Conservation (phyloP, 2,888 invertebrate species). For the Onchidella celtica region DNA sequence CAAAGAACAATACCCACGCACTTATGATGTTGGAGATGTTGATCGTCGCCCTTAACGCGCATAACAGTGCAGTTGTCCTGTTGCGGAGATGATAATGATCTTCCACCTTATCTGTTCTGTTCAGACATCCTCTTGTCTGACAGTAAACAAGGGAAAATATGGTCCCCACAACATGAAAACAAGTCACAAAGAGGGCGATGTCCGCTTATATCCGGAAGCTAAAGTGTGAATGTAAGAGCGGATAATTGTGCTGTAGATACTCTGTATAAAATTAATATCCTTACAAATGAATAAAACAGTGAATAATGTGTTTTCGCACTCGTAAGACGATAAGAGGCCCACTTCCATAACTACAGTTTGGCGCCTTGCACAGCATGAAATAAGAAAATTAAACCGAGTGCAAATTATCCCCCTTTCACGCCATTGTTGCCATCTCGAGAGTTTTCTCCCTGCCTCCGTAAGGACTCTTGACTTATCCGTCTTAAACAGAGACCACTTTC, state of each 20-base stretch:
- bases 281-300: too few relatives aligned
- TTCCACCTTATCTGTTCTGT: not conserved
- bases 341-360: not conserved
- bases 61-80: too few relatives aligned
- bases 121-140: not conserved
- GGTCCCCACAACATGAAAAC: not conserved
- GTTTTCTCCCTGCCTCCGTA: not conserved
- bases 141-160: not conserved
- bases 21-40: too few relatives aligned
- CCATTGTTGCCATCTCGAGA: not conserved
- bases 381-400: not conserved
- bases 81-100: too few relatives aligned
- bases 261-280: too few relatives aligned
- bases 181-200: not conserved
- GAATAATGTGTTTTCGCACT: not conserved
- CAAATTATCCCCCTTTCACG: not conserved
- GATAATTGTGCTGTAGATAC: too few relatives aligned
- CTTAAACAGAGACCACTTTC: not conserved
- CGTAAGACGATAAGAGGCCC: not conserved
- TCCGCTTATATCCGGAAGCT: not conserved
- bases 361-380: not conserved
- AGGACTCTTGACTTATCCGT: not conserved
- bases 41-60: too few relatives aligned
- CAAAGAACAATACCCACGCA: too few relatives aligned
- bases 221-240: not conserved